Evolutionary conservation across 2,797 vertebrate species (phyloP), one percentile per base, ranked within the genome.

Genomic region (Epinephelus malabaricus): DNA sequence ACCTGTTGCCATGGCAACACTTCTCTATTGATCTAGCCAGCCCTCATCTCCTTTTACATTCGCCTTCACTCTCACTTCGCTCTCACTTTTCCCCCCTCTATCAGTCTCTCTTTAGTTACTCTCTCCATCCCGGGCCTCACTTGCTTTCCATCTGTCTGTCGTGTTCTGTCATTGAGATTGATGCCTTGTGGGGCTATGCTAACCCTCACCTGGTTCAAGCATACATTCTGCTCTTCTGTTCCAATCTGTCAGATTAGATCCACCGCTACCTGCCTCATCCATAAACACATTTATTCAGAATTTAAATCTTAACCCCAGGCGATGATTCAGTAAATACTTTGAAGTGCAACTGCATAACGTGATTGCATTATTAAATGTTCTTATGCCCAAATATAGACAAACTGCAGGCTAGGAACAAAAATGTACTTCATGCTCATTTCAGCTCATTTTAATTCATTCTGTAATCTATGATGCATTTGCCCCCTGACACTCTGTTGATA

Each of bases 1-100:
- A 94, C 90, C 84, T 84, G 93, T 94, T 94, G 92, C 91, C 92
- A 94, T 94, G 86, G 92, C 80, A 94, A 94, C 93, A 71, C 76
- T 76, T 90, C 85, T 88, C 87, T 92, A 94, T 94, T 93, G 93
- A 94, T 93, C 92, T 85, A 80, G 83, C 82, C 83, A 87, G 77
- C 80, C 82, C 90, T 89, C 86, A 81, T 92, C 89, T 88, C 79
- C 82, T 88, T 89, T 91, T 89, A 89, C 82, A 88, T 87, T 88
- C 43, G 76, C 87, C 84, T 92, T 94, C 87, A 89, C 87, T 92
- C 84, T 84, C 87, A 78, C 82, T 88, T 90, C 30, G 13, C 78
- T 74, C 86, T 79, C 85, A 82, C 84, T 81, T 79, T 56, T 19
- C 53, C 72, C 81, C 58, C 73, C 62, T 84, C 79, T 61, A 88